Evolutionary conservation across 2,888 invertebrate genomes (phyloP), one percentile per base, ranked within the genome.

Genomic region (Microctonus hyperodae): DNA sequence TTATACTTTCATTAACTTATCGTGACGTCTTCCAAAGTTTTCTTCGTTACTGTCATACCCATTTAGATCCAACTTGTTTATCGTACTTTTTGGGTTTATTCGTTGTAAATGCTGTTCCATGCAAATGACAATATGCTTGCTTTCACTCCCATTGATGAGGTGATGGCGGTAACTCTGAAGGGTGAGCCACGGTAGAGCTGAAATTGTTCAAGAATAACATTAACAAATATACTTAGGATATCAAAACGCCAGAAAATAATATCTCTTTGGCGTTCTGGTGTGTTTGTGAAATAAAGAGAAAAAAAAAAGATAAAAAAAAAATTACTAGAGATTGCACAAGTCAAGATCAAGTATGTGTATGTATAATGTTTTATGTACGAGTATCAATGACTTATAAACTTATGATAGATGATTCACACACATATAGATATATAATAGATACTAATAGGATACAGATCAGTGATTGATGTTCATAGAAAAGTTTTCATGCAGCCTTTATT

Each of bases 181-280:
- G 96, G 86, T 98, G 97, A 78, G 98, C 98, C 85, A 98, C 94
- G 79, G 95, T 92, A 81, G 97, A 95, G 89, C 98, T 98, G 91
- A 75, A 91, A 90, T 76, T 22, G 40, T 50, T 65, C 61, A 68
- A 61, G 20, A 16, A 13, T 10, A 44, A 33, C 22, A 37, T 65
- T 23, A 11, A 20, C 31, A 33, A 13, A 31, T 4, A 37, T 11
- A 62, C 40, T 28, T 55, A 40, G 28, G 37, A 53, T 9, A 16
- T 16, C 16, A 5, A 20, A 31, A 31, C n/a, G 28, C 9, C 10
- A 16, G 5, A 55, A n/a, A n/a, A n/a, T 13, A 16, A 9, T 44
- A 48, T 33, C 35, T 53, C 9, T n/a, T 44, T 20, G 7, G 3
- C 7, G 16, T 55, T 7, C 4, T 11, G 20, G n/a, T n/a, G 13